A percentile compares a stretch with the other conserved stretches of the same genome.
phyloP scores from a whole-genome alignment of 2,888 invertebrate genomes.

The Coelogynopora nodosa region DNA sequence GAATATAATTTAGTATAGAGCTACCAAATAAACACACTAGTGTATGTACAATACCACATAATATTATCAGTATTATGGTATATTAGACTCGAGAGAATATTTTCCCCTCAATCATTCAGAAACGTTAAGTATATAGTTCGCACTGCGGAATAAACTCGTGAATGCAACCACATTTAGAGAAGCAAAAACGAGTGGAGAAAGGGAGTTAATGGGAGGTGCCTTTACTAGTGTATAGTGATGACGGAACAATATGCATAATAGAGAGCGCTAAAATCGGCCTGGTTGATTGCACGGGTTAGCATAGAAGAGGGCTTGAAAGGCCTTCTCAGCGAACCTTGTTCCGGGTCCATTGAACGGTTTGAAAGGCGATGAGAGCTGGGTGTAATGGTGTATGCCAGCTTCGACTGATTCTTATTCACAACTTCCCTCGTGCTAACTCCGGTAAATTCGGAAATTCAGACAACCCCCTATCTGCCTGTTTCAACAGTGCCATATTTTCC shows the following conservation, averaged over 20 bases:
- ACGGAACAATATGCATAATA: neutral
- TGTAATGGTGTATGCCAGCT: conserved; percentile 31
- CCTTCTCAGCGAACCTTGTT: conserved; percentile 19
- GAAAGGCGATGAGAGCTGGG: conserved; percentile 31
- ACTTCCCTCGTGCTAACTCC: neutral
- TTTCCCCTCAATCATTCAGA: too few species aligned
- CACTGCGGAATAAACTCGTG: neutral
- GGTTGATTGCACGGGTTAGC: neutral
- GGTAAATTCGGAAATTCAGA: conserved; percentile 23
- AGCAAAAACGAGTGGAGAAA: neutral
- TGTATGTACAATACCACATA: too few species aligned
- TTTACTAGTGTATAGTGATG: conserved; percentile 8
- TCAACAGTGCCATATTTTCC: neutral
- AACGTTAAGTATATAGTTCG: too few species aligned
- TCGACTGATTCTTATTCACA: conserved; percentile 18
- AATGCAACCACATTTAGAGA: neutral
- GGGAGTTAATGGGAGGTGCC: neutral
- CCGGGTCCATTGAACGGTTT: conserved; percentile 29
- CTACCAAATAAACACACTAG: too few species aligned
- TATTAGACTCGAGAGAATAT: too few species aligned
- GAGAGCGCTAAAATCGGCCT: neutral
- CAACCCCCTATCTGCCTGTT: neutral
- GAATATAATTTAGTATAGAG: too few species aligned
- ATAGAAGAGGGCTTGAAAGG: conserved; percentile 11
- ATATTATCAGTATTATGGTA: too few species aligned